phyloP scores from a whole-genome alignment of 2,888 invertebrate species.

The Drosophila differens region DNA sequence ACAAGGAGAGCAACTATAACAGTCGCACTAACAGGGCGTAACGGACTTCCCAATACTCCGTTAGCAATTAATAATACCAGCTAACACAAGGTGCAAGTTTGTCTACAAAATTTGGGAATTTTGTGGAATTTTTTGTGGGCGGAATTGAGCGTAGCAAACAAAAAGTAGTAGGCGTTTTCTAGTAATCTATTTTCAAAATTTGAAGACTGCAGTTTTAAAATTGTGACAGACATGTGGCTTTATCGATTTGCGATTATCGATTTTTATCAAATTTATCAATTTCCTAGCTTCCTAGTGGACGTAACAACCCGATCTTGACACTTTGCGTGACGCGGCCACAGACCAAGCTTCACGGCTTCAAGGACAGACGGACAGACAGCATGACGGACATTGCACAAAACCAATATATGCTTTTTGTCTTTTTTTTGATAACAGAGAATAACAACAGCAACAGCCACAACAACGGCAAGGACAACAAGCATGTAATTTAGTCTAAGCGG shows the following conservation, averaged over 20 bases:
- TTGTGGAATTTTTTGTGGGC: no score
- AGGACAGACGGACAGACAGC: neutral
- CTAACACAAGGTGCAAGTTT: no score
- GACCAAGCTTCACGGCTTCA: neutral
- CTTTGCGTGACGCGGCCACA: neutral
- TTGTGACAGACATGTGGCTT: neutral
- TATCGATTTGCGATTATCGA: neutral
- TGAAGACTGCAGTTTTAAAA: no score
- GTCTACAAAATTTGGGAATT: no score
- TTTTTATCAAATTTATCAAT: neutral
- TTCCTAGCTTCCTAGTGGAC: neutral
- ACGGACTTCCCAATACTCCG: neutral
- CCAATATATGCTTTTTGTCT: neutral
- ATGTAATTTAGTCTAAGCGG: conserved; percentile 43
- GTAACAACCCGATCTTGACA: neutral
- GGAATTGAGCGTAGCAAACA: no score
- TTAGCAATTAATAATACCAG: no score
- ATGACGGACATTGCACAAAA: neutral
- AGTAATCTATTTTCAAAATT: no score
- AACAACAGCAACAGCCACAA: conserved; percentile 11
- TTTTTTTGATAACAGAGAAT: neutral
- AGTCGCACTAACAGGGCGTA: neutral
- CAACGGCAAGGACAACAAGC: conserved; percentile 31
- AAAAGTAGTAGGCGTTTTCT: no score
- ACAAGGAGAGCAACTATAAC: neutral